Conservation (phyloP, 2,888 invertebrate species). For the Agrotis clavis region DNA sequence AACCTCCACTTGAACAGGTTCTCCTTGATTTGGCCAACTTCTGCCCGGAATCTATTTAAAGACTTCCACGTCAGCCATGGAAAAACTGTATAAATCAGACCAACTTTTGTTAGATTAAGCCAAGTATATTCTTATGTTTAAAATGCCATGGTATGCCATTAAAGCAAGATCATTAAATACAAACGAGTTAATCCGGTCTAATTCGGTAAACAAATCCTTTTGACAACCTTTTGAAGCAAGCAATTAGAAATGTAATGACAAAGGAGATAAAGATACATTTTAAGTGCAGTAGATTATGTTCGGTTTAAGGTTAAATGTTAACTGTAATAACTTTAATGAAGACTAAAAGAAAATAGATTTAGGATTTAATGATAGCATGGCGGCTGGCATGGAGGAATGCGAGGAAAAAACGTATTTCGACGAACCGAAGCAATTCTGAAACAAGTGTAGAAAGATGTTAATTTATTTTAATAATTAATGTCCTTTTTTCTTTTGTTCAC, state of each 20-base stretch:
- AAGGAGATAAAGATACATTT: constrained; percentile 2
- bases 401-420: not conserved
- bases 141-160: not conserved
- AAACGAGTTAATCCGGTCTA: constrained; percentile 11
- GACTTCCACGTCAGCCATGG: no score
- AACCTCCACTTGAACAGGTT: no score
- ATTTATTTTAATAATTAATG: not conserved
- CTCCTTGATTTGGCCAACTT: no score
- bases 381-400: not conserved
- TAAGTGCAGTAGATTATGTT: constrained; percentile 10
- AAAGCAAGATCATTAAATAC: constrained; percentile 21
- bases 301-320: not conserved
- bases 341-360: not conserved
- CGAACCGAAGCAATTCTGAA: not conserved
- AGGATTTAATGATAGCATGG: not conserved
- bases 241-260: constrained; percentile 30
- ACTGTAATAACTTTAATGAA: not conserved
- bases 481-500: constrained; percentile 70
- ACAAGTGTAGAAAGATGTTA: not conserved
- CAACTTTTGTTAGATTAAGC: not conserved
- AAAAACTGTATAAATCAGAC: not conserved
- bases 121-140: not conserved
- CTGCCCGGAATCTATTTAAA: no score
- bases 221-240: constrained; percentile 12
- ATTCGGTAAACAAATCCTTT: constrained; percentile 28